Percentiles rank a stretch among this genome's conserved stretches.
Conservation (phyloP, 2,113 vertebrate genomes). For the Cettia cetti region DNA sequence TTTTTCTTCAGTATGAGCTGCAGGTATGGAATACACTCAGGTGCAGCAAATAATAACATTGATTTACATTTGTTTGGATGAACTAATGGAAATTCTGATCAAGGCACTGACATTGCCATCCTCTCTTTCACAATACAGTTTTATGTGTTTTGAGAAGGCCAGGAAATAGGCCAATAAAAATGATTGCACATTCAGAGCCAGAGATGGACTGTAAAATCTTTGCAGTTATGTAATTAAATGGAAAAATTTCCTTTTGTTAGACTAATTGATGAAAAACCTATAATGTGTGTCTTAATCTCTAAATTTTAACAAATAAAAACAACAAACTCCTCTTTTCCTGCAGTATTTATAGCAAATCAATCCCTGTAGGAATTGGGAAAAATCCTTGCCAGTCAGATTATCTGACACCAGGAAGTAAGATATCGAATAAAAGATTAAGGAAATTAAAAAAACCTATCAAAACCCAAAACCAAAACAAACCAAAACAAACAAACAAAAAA, state of each 20-base stretch:
- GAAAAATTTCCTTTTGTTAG: not conserved
- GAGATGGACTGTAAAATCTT: not conserved
- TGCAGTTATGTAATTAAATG: not conserved
- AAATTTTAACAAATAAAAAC: not conserved
- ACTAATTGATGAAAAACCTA: not conserved
- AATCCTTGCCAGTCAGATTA: not conserved
- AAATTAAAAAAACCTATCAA: not conserved
- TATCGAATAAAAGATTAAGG: not conserved
- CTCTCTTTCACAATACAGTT: not conserved
- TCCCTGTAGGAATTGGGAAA: not conserved
- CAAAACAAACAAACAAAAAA: not conserved
- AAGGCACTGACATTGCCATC: not conserved
- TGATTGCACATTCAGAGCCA: not conserved
- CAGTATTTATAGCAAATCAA: not conserved
- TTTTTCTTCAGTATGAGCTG: not conserved
- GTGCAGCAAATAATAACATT: slow-evolving; percentile 24
- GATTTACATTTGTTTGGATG: slow-evolving; percentile 49
- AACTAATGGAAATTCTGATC: slow-evolving; percentile 24
- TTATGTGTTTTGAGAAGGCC: not conserved
- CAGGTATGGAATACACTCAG: not conserved
- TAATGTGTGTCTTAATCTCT: not conserved
- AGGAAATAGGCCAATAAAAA: not conserved
- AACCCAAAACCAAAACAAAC: not conserved
- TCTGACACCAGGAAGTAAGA: not conserved
- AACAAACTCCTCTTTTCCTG: not conserved